These are phyloP conservation scores for Todiramphus saurophagus DNA, from an alignment of 2,113 vertebrate genomes.

Conservation along the genomic window DNA sequence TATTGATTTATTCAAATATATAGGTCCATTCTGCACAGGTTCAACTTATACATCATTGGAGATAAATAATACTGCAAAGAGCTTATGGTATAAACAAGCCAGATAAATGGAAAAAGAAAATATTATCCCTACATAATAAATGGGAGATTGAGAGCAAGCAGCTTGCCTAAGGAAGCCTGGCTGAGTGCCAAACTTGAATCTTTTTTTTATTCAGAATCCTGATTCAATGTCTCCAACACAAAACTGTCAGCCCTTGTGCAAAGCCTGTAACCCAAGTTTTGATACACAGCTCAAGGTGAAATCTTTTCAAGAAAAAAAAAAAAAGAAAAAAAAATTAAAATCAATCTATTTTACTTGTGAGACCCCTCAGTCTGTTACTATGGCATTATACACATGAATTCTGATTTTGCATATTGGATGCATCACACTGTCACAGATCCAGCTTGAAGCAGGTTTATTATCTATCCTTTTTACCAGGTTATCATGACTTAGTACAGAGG, in stretches of 20 bases:
- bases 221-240: neutral
- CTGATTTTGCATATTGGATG: neutral
- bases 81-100: slow-evolving; percentile 31
- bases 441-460: neutral
- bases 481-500: neutral
- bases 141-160: neutral
- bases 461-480: neutral
- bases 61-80: slow-evolving; percentile 45
- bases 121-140: slow-evolving; percentile 11
- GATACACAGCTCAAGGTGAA: neutral
- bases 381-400: neutral
- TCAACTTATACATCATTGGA: slow-evolving; percentile 20
- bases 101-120: slow-evolving; percentile 54
- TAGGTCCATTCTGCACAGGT: neutral
- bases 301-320: neutral
- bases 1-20: slow-evolving; percentile 56
- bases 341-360: neutral
- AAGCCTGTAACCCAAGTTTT: neutral
- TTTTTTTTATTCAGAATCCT: neutral
- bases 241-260: neutral
- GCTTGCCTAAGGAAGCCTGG: neutral
- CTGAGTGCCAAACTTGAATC: neutral
- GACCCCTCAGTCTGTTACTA: neutral
- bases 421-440: neutral
- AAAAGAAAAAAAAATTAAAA: neutral